A percentile compares a stretch with the other conserved stretches of the same genome.
phyloP scores from a whole-genome alignment of 2,113 vertebrate genomes.

The Scytalopus superciliaris region DNA sequence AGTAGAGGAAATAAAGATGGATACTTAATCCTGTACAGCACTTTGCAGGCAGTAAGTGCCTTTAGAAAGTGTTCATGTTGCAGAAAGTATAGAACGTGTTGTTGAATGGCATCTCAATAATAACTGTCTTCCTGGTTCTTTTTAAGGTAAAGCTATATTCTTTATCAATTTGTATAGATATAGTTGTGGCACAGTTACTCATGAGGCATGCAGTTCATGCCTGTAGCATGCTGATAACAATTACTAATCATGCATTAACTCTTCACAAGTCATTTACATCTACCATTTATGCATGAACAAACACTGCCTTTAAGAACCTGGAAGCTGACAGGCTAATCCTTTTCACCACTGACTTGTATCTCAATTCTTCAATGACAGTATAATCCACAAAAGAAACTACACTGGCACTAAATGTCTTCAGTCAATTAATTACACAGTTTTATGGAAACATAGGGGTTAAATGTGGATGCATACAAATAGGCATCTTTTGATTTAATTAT shows the following conservation, averaged over 20 bases:
- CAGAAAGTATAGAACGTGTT: not conserved
- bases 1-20: not conserved
- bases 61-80: not conserved
- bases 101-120: not conserved
- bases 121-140: not conserved
- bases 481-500: not conserved
- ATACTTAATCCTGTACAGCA: not conserved
- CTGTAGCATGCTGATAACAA: conserved; percentile 26
- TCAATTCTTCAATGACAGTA: not conserved
- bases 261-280: conserved; percentile 17
- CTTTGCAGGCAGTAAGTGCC: not conserved
- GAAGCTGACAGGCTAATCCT: conserved; percentile 4
- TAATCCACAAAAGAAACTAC: conserved; percentile 14
- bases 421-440: not conserved
- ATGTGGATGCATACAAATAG: not conserved
- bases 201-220: not conserved
- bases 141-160: not conserved
- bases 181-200: not conserved
- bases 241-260: conserved; percentile 29
- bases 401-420: not conserved
- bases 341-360: not conserved
- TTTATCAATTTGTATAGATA: not conserved
- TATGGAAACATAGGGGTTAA: not conserved
- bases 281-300: conserved; percentile 18
- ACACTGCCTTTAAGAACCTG: not conserved